phyloP scores from a whole-genome alignment of 2,113 vertebrate genomes.

The Xenus cinereus region DNA sequence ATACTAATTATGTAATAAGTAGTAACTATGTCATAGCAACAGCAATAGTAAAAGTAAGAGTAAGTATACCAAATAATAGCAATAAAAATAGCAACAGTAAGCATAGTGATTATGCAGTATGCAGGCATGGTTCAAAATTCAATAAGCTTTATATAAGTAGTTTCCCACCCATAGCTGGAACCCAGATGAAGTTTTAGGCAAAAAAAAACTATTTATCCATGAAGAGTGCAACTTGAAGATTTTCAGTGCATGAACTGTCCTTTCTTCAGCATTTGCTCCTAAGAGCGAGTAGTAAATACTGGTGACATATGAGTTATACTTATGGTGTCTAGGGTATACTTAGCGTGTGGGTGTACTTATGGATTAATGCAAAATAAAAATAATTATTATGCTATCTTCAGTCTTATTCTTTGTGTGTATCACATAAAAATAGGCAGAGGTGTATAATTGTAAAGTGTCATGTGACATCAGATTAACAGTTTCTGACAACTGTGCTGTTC shows the following conservation, averaged over 20 bases:
- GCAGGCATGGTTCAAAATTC: background rate
- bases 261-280: background rate
- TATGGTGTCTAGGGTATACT: accelerated
- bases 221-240: background rate
- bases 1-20: background rate
- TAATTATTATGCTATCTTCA: background rate
- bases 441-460: background rate
- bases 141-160: background rate
- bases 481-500: background rate
- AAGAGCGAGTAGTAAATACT: background rate
- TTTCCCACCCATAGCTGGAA: background rate
- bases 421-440: background rate
- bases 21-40: background rate
- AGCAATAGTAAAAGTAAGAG: background rate
- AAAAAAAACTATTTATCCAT: background rate
- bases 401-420: background rate
- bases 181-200: background rate
- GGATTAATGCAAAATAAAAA: background rate
- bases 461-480: background rate
- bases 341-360: accelerated
- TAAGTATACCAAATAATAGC: background rate
- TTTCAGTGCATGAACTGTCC: accelerated
- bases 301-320: background rate
- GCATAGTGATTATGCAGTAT: background rate
- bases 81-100: background rate